Percentiles rank a stretch among this genome's conserved stretches.
phyloP scores from a whole-genome alignment of 2,888 invertebrate species.

The Gari tellinella region DNA sequence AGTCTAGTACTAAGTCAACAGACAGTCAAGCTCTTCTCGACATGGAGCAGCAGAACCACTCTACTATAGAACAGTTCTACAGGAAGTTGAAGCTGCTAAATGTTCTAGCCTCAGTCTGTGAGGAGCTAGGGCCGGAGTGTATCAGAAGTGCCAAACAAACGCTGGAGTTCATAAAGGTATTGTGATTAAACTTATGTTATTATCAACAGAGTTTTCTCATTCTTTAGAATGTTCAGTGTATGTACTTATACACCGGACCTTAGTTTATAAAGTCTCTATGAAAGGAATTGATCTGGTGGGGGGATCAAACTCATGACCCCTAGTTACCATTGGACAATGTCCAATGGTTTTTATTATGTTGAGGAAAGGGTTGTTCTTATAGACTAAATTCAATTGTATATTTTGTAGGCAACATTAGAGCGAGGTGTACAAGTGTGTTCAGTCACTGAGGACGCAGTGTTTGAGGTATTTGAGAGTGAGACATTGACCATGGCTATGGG shows the following conservation, averaged over 20 bases:
- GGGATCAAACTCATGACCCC: too few species aligned
- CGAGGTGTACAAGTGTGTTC: constrained; percentile 74
- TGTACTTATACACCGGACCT: too few species aligned
- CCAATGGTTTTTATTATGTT: not conserved
- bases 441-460: constrained; percentile 66
- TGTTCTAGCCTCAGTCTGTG: constrained; percentile 76
- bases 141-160: constrained; percentile 75
- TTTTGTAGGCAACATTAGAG: constrained; percentile 77
- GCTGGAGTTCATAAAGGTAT: constrained; percentile 80
- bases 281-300: too few species aligned
- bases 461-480: constrained; percentile 78
- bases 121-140: constrained; percentile 76
- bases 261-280: too few species aligned
- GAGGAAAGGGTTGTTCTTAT: not conserved
- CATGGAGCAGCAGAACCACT: constrained; percentile 44
- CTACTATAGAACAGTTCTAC: constrained; percentile 35
- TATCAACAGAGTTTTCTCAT: too few species aligned
- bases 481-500: constrained; percentile 82
- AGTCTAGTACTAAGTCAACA: not conserved
- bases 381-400: constrained; percentile 3
- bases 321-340: too few species aligned
- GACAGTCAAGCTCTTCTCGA: constrained; percentile 49
- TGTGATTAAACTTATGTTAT: not conserved
- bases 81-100: constrained; percentile 66
- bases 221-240: too few species aligned